Evolutionary conservation across 1,140 invertebrate species (phyloP), one percentile per base, ranked within the genome.

Genomic region (Lutraria rhynchaena): DNA sequence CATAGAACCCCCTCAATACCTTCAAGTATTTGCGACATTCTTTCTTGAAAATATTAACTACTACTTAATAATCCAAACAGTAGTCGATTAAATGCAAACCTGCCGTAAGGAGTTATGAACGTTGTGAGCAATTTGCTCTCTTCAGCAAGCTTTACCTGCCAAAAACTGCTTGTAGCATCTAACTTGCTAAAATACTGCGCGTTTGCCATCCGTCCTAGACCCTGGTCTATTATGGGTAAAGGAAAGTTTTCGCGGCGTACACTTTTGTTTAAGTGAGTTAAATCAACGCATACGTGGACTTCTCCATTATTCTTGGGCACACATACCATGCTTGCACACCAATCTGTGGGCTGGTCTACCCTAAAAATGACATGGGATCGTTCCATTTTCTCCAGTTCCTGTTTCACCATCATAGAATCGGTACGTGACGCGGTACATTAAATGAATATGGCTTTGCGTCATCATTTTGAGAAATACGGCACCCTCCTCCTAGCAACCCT

Each of bases 61-160:
- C 74, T 63, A 3, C 80, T 82, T 3, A 41, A 29, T 17, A 83
- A 78, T 15, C 85, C 81, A 11, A 83, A 75, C 0, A 77, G 51
- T n/a, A 83, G 17, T 37, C 78, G 27, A 31, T 86, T 82, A 24
- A 71, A 78, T 3, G 61, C 57, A 74, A 60, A 83, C 19, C 81
- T 69, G 11, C 63, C 86, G 49, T 81, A 81, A n/a, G 83, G 78
- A 17, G 83, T 85, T 29, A 86, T 87, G 74, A 86, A 86, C 0
- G 83, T 83, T 19, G 85, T 86, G 1, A 85, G 51, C 27, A 80
- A 41, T 35, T 51, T 31, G 29, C 70, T 58, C 44, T 82, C 27
- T 53, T 53, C 15, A 7, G 81, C 77, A 0, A 81, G 41, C 17
- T 57, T 70, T 4, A 85, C 46, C 27, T 86, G 76, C 63, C 49